A percentile compares a stretch with the other conserved stretches of the same genome.
phyloP scores from a whole-genome alignment of 1,140 invertebrate genomes.

The Orius insidiosus region DNA sequence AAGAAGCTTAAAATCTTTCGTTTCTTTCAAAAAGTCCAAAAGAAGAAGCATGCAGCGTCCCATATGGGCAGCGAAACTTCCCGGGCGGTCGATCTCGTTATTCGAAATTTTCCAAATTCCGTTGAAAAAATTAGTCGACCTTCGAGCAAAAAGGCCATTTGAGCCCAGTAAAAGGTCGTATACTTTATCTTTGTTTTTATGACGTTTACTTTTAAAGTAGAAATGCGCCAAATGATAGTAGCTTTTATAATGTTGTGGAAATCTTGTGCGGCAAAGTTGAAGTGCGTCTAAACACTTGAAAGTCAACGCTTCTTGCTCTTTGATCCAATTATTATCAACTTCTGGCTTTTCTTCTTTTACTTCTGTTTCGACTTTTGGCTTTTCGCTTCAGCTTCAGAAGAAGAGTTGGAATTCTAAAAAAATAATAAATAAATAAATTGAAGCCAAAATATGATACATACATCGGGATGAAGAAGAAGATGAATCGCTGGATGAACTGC shows the following conservation, averaged over 20 bases:
- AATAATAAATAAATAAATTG: too few relatives aligned
- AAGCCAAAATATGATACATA: too few relatives aligned
- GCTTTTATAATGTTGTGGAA: constrained; percentile 85
- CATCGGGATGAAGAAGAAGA: too few relatives aligned
- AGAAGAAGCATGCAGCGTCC: constrained; percentile 62
- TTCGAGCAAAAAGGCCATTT: constrained; percentile 73
- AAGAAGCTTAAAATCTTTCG: constrained; percentile 63
- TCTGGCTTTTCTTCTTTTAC: not conserved
- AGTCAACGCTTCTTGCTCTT: constrained; percentile 31
- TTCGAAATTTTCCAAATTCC: constrained; percentile 83
- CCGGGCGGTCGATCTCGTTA: constrained; percentile 76
- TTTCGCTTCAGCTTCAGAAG: not conserved
- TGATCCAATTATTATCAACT: constrained; percentile 9
- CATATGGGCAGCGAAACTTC: constrained; percentile 83
- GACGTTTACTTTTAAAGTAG: constrained; percentile 53
- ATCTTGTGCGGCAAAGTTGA: constrained; percentile 65
- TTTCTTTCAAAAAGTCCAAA: constrained; percentile 60
- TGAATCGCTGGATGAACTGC: constrained; percentile 13
- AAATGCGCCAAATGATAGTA: constrained; percentile 69
- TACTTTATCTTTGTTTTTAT: constrained; percentile 47
- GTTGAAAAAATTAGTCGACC: constrained; percentile 76
- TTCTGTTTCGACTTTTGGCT: not conserved
- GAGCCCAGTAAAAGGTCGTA: constrained; percentile 51
- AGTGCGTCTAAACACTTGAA: constrained; percentile 52
- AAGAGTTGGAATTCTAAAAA: too few relatives aligned